phyloP scores from a whole-genome alignment of 2,113 vertebrate genomes.

The Sinocyclocheilus maitianheensis region DNA sequence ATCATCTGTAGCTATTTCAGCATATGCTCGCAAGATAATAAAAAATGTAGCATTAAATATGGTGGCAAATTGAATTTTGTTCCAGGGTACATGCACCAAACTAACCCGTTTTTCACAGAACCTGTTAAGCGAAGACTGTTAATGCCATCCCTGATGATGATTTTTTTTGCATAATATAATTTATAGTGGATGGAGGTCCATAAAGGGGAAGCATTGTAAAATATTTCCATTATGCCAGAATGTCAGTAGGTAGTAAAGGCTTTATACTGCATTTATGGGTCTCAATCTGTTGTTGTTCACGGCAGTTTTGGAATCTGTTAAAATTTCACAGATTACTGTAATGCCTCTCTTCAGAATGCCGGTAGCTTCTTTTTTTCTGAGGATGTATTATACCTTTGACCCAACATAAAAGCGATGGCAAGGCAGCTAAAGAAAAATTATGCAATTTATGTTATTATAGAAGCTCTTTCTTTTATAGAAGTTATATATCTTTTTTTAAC shows the following conservation, averaged over 20 bases:
- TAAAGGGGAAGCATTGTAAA: conserved; percentile 84
- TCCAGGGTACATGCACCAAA: conserved; percentile 88
- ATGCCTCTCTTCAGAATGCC: conserved; percentile 48
- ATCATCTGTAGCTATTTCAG: conserved; percentile 88
- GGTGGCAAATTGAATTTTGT: conserved; percentile 91
- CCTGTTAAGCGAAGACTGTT: conserved; percentile 88
- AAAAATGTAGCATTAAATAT: conserved; percentile 93
- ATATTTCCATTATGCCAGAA: conserved; percentile 83
- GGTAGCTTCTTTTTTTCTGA: neutral
- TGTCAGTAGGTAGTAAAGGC: conserved; percentile 81
- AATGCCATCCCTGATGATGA: conserved; percentile 84
- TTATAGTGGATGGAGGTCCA: conserved; percentile 74
- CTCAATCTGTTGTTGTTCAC: conserved; percentile 80
- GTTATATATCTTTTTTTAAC: conserved; percentile 76
- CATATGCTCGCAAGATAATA: conserved; percentile 96
- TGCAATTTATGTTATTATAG: conserved; percentile 65
- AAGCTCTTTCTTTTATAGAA: conserved; percentile 66
- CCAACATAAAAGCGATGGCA: conserved; percentile 56
- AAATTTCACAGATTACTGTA: conserved; percentile 64
- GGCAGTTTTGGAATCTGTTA: conserved; percentile 68
- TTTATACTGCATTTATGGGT: conserved; percentile 73
- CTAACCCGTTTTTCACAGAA: conserved; percentile 73
- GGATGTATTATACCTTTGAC: conserved; percentile 57
- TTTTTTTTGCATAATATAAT: conserved; percentile 88
- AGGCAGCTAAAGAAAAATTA: conserved; percentile 61